Evolutionary conservation across 2,888 invertebrate genomes (phyloP), one percentile per base, ranked within the genome.

Genomic region (Meteorus cinctellus): DNA sequence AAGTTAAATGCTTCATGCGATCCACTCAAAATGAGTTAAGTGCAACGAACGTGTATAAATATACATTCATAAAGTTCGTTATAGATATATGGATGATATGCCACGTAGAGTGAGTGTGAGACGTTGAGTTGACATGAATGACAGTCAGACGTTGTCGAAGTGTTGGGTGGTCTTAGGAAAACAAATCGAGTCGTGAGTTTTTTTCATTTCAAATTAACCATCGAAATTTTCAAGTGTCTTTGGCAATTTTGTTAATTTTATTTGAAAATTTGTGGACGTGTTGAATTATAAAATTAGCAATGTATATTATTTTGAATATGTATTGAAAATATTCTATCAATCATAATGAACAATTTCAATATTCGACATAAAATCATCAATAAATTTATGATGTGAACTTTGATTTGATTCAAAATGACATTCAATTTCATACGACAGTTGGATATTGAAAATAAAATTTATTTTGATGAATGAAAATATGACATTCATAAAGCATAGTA

Each of bases 101-200:
- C 19, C 8, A 8, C 2, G 2, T 27, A 59, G 4, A 10, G 62
- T 14, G 45, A 48, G 41, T 27, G 77, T 80, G 77, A 80, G 80
- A 81, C 82, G 79, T 82, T 81, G 81, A 83, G 80, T 78, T 77
- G 82, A 81, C 80, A 73, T 77, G 79, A 82, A 78, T 81, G 81
- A 75, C 0, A 24, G 80, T 72, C 66, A 74, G 59, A 77, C 72
- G 48, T 73, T 16, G 34, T 48, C 72, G 71, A 74, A 77, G 70
- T 79, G 74, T 79, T 81, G 82, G 81, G 82, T 81, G 80, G 83
- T 78, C 80, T 59, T 55, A 48, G 1, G 34, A 34, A 4, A 8
- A 34, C 4, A 34, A 34, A 34, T 34, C 8, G 1, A 6, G 34
- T 34, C 34, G 34, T 34, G 8, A 34, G 2, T 34, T 34, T 0